Conservation (phyloP, 2,888 invertebrate genomes). For the Sclerodermus sp. region DNA sequence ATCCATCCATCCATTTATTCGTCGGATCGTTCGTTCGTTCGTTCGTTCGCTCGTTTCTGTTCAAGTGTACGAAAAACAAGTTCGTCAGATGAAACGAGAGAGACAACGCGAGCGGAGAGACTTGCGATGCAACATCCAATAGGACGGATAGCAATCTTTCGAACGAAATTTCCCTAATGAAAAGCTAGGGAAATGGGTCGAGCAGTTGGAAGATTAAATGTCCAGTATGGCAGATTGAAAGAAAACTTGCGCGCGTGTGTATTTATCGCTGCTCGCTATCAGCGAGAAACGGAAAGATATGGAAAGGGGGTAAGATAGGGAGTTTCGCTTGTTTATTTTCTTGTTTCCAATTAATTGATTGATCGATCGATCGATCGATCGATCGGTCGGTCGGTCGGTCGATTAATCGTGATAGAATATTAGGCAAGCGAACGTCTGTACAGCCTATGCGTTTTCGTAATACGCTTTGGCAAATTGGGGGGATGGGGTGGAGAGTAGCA, state of each 20-base stretch:
- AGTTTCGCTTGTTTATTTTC: conserved; percentile 42
- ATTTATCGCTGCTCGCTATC: conserved; percentile 27
- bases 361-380: too few species aligned
- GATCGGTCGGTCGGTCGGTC: too few species aligned
- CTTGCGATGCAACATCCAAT: neutral
- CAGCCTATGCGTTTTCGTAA: too few species aligned
- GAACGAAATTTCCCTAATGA: conserved; percentile 19
- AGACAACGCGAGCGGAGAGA: neutral
- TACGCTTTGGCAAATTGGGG: too few species aligned
- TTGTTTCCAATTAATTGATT: too few species aligned
- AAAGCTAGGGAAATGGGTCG: conserved; percentile 13
- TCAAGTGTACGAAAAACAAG: too few species aligned
- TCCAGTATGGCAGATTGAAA: neutral
- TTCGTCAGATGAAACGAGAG: neutral
- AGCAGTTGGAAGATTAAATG: neutral
- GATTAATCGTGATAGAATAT: too few species aligned
- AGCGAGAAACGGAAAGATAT: conserved; percentile 45
- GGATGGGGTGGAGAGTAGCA: too few species aligned
- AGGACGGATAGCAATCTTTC: conserved; percentile 7
- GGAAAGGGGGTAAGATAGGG: conserved; percentile 17
- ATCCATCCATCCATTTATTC: too few species aligned
- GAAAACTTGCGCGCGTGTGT: neutral
- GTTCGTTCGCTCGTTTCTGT: too few species aligned
- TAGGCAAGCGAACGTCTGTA: too few species aligned
- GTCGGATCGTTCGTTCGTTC: too few species aligned